These are phyloP conservation scores for Gambusia affinis DNA, from an alignment of 2,113 vertebrate species.

Conservation along the genomic window DNA sequence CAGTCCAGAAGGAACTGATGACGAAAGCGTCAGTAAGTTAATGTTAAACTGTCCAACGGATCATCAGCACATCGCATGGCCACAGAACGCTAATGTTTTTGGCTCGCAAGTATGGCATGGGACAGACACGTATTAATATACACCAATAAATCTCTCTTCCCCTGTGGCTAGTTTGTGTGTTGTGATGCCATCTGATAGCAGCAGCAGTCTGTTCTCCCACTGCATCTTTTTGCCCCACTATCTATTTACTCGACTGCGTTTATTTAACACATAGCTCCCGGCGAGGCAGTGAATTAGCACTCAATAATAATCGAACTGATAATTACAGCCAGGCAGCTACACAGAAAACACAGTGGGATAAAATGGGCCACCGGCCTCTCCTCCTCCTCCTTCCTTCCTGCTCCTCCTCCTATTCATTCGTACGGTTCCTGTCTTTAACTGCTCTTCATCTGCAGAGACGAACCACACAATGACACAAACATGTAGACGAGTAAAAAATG, in stretches of 20 bases:
- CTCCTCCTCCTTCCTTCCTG: constrained; percentile 9
- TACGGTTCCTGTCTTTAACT: constrained; percentile 5
- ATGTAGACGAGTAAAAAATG: not conserved
- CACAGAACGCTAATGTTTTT: constrained; percentile 31
- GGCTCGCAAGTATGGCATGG: constrained; percentile 15
- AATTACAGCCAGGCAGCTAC: constrained; percentile 63
- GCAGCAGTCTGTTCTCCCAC: constrained; percentile 52
- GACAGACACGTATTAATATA: constrained; percentile 53
- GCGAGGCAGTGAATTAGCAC: constrained; percentile 79
- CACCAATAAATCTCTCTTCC: constrained; percentile 36
- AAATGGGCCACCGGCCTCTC: constrained; percentile 29
- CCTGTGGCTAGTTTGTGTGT: constrained; percentile 55
- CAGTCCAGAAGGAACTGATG: constrained; percentile 40
- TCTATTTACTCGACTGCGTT: constrained; percentile 76
- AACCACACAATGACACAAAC: not conserved
- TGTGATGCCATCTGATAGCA: constrained; percentile 69
- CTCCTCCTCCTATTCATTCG: constrained; percentile 8
- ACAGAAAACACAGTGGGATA: constrained; percentile 37
- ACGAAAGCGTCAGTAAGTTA: constrained; percentile 46
- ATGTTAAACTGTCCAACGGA: constrained; percentile 46
- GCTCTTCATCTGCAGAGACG: not conserved
- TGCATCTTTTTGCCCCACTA: constrained; percentile 24
- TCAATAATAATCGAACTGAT: constrained; percentile 76
- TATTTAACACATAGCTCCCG: constrained; percentile 79
- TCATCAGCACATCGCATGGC: constrained; percentile 40